Evolutionary conservation across 2,888 invertebrate species (phyloP), one percentile per base, ranked within the genome.

Genomic region (Macropis europaea): DNA sequence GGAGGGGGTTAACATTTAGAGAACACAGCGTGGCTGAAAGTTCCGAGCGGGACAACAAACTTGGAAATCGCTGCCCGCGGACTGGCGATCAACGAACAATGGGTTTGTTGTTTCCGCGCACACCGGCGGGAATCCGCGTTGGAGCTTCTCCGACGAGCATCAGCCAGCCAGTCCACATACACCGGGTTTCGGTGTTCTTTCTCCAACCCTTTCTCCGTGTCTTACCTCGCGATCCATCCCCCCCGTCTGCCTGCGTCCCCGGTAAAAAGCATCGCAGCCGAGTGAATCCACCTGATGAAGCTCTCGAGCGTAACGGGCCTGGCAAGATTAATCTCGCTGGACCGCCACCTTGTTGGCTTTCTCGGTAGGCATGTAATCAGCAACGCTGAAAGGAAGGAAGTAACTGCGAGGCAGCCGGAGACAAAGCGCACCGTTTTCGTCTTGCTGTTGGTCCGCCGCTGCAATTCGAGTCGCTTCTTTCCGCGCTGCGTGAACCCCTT

Each of bases 21-120:
- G 22, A n/a, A n/a, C n/a, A 40, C 2, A n/a, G 28, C 22, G 38
- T 38, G 38, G 45, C n/a, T 7, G 34, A n/a, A n/a, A 53, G 17
- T 48, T 42, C 26, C 32, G 4, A 30, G 11, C 9, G 22, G n/a
- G 15, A 36, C 54, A 24, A 56, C 13, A 45, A 60, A 61, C 62
- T 61, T 28, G 60, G 26, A 53, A 54, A 19, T 47, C 66, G 43
- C 67, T 66, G 53, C 50, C 47, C 28, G 52, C 38, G 36, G 63
- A 57, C 61, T 30, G 57, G 26, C 73, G 76, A 81, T 81, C 77
- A 78, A 42, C 66, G 54, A 62, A 81, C 74, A 79, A 81, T 69
- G 60, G 74, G 63, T 73, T 71, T 73, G 78, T 77, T 77, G 62
- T 74, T 81, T 75, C 69, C 64, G 64, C 59, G 63, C 63, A 64